A percentile compares a stretch with the other conserved stretches of the same genome.
Conservation (phyloP, 2,888 invertebrate genomes). For the Hydropsyche betteni region DNA sequence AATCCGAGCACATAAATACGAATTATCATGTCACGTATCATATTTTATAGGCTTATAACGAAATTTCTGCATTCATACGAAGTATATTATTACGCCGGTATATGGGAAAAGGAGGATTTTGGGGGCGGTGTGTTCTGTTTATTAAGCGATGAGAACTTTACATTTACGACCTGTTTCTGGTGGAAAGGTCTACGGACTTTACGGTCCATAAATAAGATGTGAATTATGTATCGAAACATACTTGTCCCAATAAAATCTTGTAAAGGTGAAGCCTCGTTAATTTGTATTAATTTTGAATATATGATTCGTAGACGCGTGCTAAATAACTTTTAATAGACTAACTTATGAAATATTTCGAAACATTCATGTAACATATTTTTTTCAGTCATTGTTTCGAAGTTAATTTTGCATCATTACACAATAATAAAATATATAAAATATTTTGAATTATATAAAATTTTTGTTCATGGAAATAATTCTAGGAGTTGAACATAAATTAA, state of each 20-base stretch:
- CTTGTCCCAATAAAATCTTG: constrained; percentile 8
- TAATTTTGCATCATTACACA: too few relatives aligned
- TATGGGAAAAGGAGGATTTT: background rate
- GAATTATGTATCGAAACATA: constrained; percentile 11
- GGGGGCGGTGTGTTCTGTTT: background rate
- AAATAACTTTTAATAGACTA: too few relatives aligned
- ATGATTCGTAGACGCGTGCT: too few relatives aligned
- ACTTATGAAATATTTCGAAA: too few relatives aligned
- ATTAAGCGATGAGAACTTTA: constrained; percentile 31
- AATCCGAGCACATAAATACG: constrained; percentile 25
- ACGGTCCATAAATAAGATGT: constrained; percentile 21
- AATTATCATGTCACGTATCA: constrained; percentile 26
- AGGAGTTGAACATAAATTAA: too few relatives aligned
- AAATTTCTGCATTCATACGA: constrained; percentile 25
- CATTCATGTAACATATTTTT: too few relatives aligned
- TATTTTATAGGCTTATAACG: constrained; percentile 32
- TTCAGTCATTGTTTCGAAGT: too few relatives aligned
- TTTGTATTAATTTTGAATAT: too few relatives aligned
- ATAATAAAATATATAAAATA: too few relatives aligned
- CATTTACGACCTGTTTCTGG: constrained; percentile 14
- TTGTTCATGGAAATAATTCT: too few relatives aligned
- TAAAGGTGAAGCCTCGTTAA: too few relatives aligned
- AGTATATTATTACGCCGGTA: background rate
- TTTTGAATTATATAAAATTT: too few relatives aligned
- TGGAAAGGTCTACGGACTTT: constrained; percentile 11